Base-by-base conservation (phyloP, 2,888 invertebrate species). In the Cyaniris semiargus region DNA sequence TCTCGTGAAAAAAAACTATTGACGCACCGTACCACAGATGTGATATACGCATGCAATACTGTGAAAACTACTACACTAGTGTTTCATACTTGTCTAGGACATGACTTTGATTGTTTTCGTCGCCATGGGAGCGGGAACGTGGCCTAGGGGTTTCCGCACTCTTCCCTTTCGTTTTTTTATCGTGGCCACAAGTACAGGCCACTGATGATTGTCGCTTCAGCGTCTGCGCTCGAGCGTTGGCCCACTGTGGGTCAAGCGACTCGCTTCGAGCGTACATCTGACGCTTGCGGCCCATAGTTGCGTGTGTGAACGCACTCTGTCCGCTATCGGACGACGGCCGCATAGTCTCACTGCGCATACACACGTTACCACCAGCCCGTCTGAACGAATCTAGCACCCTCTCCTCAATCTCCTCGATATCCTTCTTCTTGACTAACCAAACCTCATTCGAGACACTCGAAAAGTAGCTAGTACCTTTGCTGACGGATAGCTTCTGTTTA, bases 11-110 rank as follows among this genome's bases (percentile, higher is more conserved):
- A 78, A 78, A 78, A 76, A 78, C 75, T 86, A 85, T 83, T 81
- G 60, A 70, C 77, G 84, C 86, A 85, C 84, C 85, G 80, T 79
- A 71, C 38, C 72, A 71, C 71, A 71, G 18, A 53, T 71, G 79
- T 80, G 82, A 83, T 83, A 82, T 80, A 80, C 79, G 84, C 84
- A 83, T 83, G 84, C 83, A 85, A 83, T 81, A 81, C 80, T 80
- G 82, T 79, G 79, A 80, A 80, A 78, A 78, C 76, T 75, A 77
- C 86, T 91, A 94, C 71, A 94, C 94, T 78, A 94, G 89, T 27
- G 94, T 94, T 82, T 94, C 94, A 81, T 94, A 94, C 84, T 94
- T 94, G 81, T 94, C 94, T 48, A 94, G 89, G 72, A 94, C 94
- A 80, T 93, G 92, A 23, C 84, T 85, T 79, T 89, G 89, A 70